Evolutionary conservation across 2,797 vertebrate genomes (phyloP).

Genomic region (Acrossocheilus wenchowensis): DNA sequence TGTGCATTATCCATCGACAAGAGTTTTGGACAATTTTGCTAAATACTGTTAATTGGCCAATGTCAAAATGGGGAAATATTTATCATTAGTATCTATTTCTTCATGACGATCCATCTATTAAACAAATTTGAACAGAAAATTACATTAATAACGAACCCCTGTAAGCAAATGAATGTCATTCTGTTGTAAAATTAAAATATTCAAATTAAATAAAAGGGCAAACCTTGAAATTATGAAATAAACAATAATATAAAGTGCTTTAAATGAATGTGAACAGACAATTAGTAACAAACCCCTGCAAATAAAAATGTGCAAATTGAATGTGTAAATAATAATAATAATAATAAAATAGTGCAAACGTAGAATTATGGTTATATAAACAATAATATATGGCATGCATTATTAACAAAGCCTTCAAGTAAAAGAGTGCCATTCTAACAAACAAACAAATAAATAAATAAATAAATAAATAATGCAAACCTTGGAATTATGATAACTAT

Average conservation of each 20-base stretch:
- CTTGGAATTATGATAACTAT: neutral
- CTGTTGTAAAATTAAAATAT: neutral
- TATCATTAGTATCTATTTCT: neutral
- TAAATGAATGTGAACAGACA: neutral
- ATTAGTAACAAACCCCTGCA: neutral
- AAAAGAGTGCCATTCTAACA: too few relatives aligned
- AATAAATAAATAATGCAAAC: too few relatives aligned
- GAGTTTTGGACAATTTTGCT: neutral
- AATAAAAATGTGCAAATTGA: neutral
- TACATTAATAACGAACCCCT: neutral
- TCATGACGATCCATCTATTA: neutral
- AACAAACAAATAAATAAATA: too few relatives aligned
- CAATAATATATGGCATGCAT: neutral
- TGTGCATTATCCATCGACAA: neutral
- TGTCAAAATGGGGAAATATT: neutral
- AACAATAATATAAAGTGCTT: neutral
- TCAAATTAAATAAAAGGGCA: neutral
- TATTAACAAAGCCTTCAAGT: neutral
- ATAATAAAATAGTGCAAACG: too few relatives aligned
- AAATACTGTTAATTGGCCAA: neutral
- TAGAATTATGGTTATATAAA: neutral
- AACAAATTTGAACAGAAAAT: neutral
- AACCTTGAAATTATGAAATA: neutral
- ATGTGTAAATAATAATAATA: neutral
- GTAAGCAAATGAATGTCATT: neutral